Conservation (phyloP, 2,113 vertebrate species). For the Tylochromis polylepis region DNA sequence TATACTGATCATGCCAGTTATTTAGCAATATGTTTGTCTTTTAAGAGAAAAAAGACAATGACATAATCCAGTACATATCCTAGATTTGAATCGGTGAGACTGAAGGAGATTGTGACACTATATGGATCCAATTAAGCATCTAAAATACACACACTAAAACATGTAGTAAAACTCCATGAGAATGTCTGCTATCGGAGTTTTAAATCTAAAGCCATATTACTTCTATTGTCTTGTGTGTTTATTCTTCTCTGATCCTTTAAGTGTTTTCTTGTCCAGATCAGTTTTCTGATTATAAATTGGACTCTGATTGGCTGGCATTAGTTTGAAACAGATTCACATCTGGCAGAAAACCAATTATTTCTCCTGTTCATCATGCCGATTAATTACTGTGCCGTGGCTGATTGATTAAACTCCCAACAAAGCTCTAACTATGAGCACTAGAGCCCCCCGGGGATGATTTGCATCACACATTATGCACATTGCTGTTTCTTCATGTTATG, state of each 20-base stretch:
- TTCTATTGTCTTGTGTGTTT: slow-evolving; percentile 26
- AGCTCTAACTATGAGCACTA: slow-evolving; percentile 26
- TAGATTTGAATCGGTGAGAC: background rate
- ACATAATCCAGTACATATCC: background rate
- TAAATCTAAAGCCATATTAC: slow-evolving; percentile 9
- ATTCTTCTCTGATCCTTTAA: slow-evolving; percentile 31
- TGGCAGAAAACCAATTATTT: slow-evolving; percentile 69
- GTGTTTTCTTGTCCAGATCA: slow-evolving; percentile 41
- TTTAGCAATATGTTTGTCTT: slow-evolving; percentile 25
- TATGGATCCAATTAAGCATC: slow-evolving; percentile 15
- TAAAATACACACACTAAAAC: background rate
- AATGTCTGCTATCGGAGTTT: background rate
- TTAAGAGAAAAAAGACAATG: background rate
- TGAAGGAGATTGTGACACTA: background rate
- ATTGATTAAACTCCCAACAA: slow-evolving; percentile 66
- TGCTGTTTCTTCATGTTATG: slow-evolving; percentile 21
- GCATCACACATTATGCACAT: slow-evolving; percentile 13
- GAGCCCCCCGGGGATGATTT: slow-evolving; percentile 37
- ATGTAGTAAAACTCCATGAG: background rate
- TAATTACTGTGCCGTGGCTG: slow-evolving; percentile 63
- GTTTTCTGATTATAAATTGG: slow-evolving; percentile 42
- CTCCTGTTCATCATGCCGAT: slow-evolving; percentile 64
- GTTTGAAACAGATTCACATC: slow-evolving; percentile 59
- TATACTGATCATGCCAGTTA: slow-evolving; percentile 32
- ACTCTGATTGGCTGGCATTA: slow-evolving; percentile 49